phyloP scores from a whole-genome alignment of 2,113 vertebrate species.

The Anas platyrhynchos region DNA sequence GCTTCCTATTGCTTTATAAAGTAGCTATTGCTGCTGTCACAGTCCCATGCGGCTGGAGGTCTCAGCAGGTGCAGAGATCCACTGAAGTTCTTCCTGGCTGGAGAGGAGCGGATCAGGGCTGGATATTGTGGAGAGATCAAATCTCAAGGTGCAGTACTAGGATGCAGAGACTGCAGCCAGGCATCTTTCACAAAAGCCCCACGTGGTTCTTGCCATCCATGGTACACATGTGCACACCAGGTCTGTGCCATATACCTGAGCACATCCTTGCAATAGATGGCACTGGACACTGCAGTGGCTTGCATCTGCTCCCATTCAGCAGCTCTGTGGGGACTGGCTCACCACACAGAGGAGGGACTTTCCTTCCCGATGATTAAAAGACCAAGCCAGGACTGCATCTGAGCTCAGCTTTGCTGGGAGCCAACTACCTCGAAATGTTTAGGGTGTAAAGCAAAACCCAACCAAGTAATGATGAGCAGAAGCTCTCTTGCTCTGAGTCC shows the following conservation, averaged over 20 bases:
- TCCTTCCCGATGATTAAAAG: neutral
- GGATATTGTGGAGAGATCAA: neutral
- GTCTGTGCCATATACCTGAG: neutral
- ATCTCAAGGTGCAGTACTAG: neutral
- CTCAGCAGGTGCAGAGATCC: neutral
- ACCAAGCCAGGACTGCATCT: neutral
- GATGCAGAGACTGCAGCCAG: neutral
- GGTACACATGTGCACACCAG: too few relatives aligned
- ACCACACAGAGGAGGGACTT: neutral
- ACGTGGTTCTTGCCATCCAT: rapidly evolving
- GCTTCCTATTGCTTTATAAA: neutral
- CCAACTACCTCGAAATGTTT: neutral
- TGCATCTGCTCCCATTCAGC: neutral
- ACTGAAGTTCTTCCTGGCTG: neutral
- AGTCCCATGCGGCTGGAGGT: neutral
- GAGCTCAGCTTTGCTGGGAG: neutral
- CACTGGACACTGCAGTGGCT: neutral
- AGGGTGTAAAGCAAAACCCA: neutral
- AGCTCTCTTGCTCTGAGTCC: neutral
- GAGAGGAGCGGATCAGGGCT: neutral
- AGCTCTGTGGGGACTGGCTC: neutral
- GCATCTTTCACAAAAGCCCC: neutral
- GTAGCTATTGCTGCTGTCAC: neutral
- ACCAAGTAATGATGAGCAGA: neutral
- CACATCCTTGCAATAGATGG: too few relatives aligned